Evolutionary conservation across 1,140 invertebrate species (phyloP).

Genomic region (Monochamus saltuarius): DNA sequence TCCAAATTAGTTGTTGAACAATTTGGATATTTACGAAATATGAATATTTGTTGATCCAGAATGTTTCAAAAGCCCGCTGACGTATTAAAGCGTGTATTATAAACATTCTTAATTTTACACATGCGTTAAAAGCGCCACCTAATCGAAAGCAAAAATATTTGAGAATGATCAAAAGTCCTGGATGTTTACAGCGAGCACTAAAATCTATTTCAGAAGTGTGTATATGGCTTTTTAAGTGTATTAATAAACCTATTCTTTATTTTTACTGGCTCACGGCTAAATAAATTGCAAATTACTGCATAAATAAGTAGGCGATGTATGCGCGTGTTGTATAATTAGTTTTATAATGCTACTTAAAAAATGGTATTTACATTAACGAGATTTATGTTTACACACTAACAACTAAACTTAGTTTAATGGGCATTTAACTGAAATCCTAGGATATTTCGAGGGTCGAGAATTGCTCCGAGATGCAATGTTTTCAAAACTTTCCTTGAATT

Average conservation of each 20-base stretch:
- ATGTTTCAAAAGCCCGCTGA: neutral
- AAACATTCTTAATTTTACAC: neutral
- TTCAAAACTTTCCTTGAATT: too few relatives aligned
- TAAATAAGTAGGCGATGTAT: slow-evolving; percentile 12
- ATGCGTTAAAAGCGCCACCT: slow-evolving; percentile 2
- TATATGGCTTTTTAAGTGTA: slow-evolving; percentile 3
- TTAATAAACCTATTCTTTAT: slow-evolving; percentile 4
- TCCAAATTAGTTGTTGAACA: too few relatives aligned
- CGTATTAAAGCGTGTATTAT: slow-evolving; percentile 1
- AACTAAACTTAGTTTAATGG: too few relatives aligned
- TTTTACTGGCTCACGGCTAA: neutral
- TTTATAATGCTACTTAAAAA: too few relatives aligned
- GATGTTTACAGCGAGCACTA: slow-evolving; percentile 1
- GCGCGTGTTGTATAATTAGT: neutral
- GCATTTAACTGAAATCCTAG: too few relatives aligned
- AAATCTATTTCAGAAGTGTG: slow-evolving; percentile 1
- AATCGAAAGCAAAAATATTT: slow-evolving; percentile 8
- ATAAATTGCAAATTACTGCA: slow-evolving; percentile 3
- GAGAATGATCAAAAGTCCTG: slow-evolving; percentile 3
- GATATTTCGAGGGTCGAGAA: too few relatives aligned
- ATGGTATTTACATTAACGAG: too few relatives aligned
- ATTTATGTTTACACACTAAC: too few relatives aligned
- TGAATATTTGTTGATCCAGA: too few relatives aligned
- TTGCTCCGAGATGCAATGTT: too few relatives aligned
- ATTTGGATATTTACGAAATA: too few relatives aligned